Conservation (phyloP, 2,888 invertebrate species). For the Phorcus lineatus region DNA sequence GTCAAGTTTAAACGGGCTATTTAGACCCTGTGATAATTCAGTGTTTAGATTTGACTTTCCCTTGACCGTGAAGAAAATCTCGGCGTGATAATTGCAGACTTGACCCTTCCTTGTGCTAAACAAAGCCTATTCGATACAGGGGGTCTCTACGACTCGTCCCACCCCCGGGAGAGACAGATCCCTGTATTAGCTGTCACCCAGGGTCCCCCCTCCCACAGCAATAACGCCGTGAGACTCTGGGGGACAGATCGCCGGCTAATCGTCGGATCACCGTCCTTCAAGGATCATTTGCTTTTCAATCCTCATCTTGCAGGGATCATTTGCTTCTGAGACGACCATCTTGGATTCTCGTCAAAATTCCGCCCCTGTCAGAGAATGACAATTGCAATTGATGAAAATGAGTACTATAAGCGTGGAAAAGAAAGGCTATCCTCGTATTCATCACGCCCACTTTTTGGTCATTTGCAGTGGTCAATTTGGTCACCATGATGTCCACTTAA, state of each 20-base stretch:
- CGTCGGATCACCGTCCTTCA: constrained; percentile 14
- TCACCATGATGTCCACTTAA: constrained; percentile 16
- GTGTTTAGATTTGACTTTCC: constrained; percentile 20
- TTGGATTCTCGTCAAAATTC: not conserved
- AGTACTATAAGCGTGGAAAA: not conserved
- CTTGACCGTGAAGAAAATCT: constrained; percentile 10
- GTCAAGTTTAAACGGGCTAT: not conserved
- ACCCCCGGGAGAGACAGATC: constrained; percentile 6
- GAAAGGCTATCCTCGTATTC: not conserved
- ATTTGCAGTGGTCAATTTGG: constrained; percentile 12
- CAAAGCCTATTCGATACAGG: constrained; percentile 9
- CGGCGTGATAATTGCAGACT: constrained; percentile 13
- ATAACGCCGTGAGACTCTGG: constrained; percentile 23
- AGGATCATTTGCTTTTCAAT: constrained; percentile 15
- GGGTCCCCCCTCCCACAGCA: constrained; percentile 1
- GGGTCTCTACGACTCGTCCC: not conserved
- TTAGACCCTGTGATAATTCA: constrained; percentile 7
- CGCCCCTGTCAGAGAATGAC: not conserved
- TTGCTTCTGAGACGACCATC: constrained; percentile 11
- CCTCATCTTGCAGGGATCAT: constrained; percentile 9
- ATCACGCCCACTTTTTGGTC: constrained; percentile 19
- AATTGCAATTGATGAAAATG: constrained; percentile 15
- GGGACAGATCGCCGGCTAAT: constrained; percentile 22
- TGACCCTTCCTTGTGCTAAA: constrained; percentile 2
- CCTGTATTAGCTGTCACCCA: constrained; percentile 12